Conservation (phyloP, 2,888 invertebrate species). For the Fissipunctia ypsillon region DNA sequence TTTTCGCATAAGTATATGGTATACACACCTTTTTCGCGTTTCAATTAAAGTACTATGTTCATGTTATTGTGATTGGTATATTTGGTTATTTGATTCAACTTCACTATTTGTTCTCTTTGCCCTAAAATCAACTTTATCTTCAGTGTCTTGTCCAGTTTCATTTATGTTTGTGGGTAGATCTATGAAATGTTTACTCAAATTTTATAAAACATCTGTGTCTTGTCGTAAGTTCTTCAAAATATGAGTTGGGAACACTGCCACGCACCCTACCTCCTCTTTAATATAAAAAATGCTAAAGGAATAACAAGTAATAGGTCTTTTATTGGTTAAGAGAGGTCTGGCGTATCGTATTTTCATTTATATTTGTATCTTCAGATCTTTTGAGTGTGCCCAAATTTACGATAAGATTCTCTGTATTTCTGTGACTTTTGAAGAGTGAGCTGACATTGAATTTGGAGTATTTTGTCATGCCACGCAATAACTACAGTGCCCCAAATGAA, state of each 20-base stretch:
- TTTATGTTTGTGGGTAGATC: no score
- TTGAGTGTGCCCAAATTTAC: slow-evolving; percentile 6
- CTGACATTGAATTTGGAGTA: slow-evolving; percentile 15
- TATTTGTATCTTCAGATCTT: background rate
- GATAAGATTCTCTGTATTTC: background rate
- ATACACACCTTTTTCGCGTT: background rate
- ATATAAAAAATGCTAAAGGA: no score
- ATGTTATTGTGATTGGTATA: background rate
- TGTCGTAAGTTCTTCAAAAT: background rate
- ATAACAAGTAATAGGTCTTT: background rate
- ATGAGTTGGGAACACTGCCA: background rate
- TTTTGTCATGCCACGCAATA: no score
- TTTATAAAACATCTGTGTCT: background rate
- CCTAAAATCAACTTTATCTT: no score
- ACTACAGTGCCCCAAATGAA: no score
- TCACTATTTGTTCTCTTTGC: background rate
- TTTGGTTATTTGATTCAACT: background rate
- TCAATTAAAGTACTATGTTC: background rate
- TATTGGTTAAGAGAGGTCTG: slow-evolving; percentile 5
- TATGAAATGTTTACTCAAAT: background rate
- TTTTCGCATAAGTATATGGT: background rate
- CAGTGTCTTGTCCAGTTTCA: no score
- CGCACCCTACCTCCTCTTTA: no score
- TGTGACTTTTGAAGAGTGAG: background rate
- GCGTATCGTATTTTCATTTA: background rate